These are phyloP conservation scores for Pterocles orientalis DNA, from an alignment of 2,113 vertebrate genomes.

Conservation along the genomic window DNA sequence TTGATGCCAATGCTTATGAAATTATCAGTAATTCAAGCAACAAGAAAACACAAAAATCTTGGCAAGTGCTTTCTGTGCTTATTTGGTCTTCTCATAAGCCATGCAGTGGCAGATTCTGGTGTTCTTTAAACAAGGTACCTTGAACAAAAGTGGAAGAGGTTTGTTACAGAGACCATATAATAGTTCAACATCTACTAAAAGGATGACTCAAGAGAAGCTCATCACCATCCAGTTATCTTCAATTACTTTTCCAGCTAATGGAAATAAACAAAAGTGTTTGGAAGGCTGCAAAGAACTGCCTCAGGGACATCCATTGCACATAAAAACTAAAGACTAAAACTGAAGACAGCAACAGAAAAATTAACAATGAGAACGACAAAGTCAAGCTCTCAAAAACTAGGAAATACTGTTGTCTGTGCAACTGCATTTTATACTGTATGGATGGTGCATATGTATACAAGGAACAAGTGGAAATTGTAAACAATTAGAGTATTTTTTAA, in stretches of 20 bases:
- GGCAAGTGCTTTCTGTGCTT: background rate
- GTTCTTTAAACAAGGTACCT: background rate
- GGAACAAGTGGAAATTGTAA: background rate
- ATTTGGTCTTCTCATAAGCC: background rate
- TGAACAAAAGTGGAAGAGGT: background rate
- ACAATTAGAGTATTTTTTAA: background rate
- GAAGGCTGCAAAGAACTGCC: background rate
- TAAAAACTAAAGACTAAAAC: background rate
- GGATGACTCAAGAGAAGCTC: background rate
- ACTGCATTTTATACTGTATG: background rate
- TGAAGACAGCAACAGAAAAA: background rate
- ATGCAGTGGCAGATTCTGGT: background rate
- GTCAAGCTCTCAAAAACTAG: background rate
- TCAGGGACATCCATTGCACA: background rate
- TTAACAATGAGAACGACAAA: background rate
- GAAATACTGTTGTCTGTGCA: background rate
- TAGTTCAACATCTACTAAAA: background rate
- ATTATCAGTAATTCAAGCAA: background rate
- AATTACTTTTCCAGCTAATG: background rate
- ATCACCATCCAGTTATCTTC: background rate
- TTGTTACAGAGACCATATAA: background rate
- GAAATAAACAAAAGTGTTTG: background rate
- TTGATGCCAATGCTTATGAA: background rate
- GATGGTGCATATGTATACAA: rapidly evolving
- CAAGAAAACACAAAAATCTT: background rate